Base-by-base conservation (phyloP, 1,140 invertebrate genomes). In the Drosophila dunni region DNA sequence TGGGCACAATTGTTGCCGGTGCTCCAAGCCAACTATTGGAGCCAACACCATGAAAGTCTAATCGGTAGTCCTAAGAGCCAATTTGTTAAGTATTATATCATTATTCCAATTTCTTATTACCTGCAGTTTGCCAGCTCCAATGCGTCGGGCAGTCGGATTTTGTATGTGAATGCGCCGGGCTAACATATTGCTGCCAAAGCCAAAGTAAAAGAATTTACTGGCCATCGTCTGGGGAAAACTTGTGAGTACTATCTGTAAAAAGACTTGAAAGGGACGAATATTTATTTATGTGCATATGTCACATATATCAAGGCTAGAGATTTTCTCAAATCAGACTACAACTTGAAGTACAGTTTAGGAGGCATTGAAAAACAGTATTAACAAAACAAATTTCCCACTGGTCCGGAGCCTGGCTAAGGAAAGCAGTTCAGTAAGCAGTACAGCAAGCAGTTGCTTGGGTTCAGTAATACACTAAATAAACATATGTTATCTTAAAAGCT, bases 181-280 rank as follows among this genome's bases (percentile, higher is more conserved):
- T 24, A 92, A 44, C 78, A 92, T 75, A 34, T 92, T 92, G 48
- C 91, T 92, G 9, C 91, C 91, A 54, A 82, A 92, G 7, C 91
- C 91, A 6, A 92, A 92, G 33, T 92, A 92, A 13, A 77, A 89
- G 61, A 92, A 92, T 48, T 85, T 86, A 17, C 17, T 66, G 40
- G 48, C 67, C 83, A 86, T 86, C 34, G 5, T 5, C n/a, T 58
- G 7, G 3, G 24, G 46, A 20, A 44, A 11, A 17, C 11, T 13
- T 58, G 29, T 7, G n/a, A 9, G 29, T 3, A 11, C 3, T 57
- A 40, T 36, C 68, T 66, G 36, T 11, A 44, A 34, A 20, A 9
- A 29, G 13, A 9, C 36, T 60, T 51, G 9, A 2, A 36, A 20
- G 24, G 0, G 3, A 29, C 3, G 8, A 54, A 34, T 54, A 8